Conservation (phyloP, 2,888 invertebrate species). For the Mellilla xanthometata region DNA sequence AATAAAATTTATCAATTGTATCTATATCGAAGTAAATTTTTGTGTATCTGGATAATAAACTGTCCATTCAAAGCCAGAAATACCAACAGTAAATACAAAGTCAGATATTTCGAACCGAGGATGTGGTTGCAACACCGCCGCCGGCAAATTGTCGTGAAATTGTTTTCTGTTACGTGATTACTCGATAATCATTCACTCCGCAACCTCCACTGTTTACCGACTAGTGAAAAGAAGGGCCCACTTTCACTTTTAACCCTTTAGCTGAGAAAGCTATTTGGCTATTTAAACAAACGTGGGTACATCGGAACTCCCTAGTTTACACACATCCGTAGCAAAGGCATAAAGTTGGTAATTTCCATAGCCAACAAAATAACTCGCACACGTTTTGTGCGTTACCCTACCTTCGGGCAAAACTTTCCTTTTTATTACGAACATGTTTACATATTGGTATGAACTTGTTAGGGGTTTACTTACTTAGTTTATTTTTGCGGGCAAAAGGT, state of each 20-base stretch:
- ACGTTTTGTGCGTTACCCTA: constrained; percentile 8
- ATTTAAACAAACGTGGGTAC: constrained; percentile 29
- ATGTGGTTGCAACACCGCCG: constrained; percentile 37
- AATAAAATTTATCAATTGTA: no score
- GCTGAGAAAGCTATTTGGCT: constrained; percentile 44
- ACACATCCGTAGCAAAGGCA: constrained; percentile 20
- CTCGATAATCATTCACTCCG: constrained; percentile 26
- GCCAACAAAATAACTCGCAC: constrained; percentile 42
- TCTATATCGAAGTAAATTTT: no score
- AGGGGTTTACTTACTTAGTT: no score
- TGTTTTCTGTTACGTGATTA: constrained; percentile 36
- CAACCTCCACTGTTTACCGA: constrained; percentile 24
- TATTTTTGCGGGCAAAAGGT: no score
- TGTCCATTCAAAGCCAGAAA: no score
- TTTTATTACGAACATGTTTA: constrained; percentile 24
- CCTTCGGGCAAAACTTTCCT: constrained; percentile 33
- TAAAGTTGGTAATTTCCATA: constrained; percentile 44
- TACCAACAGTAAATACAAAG: neutral
- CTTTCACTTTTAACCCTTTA: constrained; percentile 44
- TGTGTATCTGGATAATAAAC: no score
- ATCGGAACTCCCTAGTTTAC: constrained; percentile 23
- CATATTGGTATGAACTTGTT: constrained; percentile 2
- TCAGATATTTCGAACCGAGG: constrained; percentile 27
- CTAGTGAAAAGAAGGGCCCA: constrained; percentile 29
- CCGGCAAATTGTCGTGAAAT: constrained; percentile 42